These are phyloP conservation scores for Athalia rosae DNA, from an alignment of 2,888 invertebrate species.

Conservation along the genomic window DNA sequence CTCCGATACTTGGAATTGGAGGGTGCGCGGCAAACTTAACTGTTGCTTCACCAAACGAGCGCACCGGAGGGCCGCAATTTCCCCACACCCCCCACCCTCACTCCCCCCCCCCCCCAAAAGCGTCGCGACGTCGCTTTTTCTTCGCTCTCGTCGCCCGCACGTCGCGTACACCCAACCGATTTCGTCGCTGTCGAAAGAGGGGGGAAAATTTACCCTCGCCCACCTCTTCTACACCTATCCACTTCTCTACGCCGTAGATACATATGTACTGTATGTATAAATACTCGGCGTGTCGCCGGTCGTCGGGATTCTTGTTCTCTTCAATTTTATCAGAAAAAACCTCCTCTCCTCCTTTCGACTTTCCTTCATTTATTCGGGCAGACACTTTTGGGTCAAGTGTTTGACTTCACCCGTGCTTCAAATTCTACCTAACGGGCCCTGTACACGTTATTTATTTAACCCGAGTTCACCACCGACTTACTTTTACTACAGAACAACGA, in stretches of 20 bases:
- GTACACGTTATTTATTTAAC: conserved; percentile 13
- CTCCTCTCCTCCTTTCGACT: not conserved
- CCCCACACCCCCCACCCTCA: no score
- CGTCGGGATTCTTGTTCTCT: not conserved
- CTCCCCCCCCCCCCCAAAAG: conserved; percentile 9
- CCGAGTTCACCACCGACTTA: conserved; percentile 18
- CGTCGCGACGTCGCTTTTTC: not conserved
- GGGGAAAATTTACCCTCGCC: conserved; percentile 2
- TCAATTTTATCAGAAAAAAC: not conserved
- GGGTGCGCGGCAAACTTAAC: conserved; percentile 49
- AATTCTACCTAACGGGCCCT: not conserved
- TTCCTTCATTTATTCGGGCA: not conserved
- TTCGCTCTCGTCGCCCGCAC: not conserved
- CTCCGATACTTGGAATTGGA: conserved; percentile 48
- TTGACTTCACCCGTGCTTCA: conserved; percentile 17
- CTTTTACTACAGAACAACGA: conserved; percentile 1
- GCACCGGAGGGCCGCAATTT: not conserved
- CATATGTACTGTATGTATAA: no score
- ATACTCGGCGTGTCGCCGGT: no score
- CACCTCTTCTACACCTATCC: not conserved
- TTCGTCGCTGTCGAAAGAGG: conserved; percentile 7
- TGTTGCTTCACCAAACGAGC: conserved; percentile 50
- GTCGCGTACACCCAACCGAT: conserved; percentile 7
- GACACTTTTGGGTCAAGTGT: conserved; percentile 25
- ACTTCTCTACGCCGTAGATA: not conserved